Evolutionary conservation across 2,113 vertebrate species (phyloP).

Genomic region (Perca schrenkii): DNA sequence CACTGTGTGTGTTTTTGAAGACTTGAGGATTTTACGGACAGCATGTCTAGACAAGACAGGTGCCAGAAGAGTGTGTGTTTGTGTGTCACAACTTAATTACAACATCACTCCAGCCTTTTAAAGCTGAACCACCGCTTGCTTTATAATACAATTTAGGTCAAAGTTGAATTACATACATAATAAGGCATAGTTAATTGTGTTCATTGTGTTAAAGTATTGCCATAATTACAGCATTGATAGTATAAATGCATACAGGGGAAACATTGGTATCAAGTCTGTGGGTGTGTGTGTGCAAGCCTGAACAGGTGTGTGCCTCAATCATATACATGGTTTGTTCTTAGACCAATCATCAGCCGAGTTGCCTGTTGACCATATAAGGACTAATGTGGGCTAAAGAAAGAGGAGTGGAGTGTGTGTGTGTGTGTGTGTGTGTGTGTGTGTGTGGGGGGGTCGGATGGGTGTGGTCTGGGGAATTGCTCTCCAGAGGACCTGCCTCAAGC

Average conservation of each 20-base stretch:
- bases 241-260: background rate
- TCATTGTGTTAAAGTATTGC: background rate
- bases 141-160: background rate
- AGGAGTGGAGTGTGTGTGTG: background rate
- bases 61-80: background rate
- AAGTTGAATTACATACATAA: background rate
- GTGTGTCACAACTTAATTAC: background rate
- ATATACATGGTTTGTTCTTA: background rate
- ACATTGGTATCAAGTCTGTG: background rate
- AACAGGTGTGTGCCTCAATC: slow-evolving; percentile 30
- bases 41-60: slow-evolving; percentile 5
- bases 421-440: too few relatives aligned
- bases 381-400: slow-evolving; percentile 22
- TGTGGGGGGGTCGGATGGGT: slow-evolving; percentile 36
- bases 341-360: slow-evolving; percentile 69
- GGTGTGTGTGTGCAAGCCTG: slow-evolving; percentile 5
- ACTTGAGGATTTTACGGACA: background rate
- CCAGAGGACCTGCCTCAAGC: slow-evolving; percentile 19
- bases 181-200: background rate
- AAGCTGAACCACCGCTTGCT: too few relatives aligned
- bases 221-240: background rate
- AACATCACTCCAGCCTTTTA: background rate
- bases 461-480: slow-evolving; percentile 51
- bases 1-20: slow-evolving; percentile 7
- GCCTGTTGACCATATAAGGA: slow-evolving; percentile 74